A percentile compares a stretch with the other conserved stretches of the same genome.
phyloP scores from a whole-genome alignment of 2,888 invertebrate species.

The Machimus atricapillus region DNA sequence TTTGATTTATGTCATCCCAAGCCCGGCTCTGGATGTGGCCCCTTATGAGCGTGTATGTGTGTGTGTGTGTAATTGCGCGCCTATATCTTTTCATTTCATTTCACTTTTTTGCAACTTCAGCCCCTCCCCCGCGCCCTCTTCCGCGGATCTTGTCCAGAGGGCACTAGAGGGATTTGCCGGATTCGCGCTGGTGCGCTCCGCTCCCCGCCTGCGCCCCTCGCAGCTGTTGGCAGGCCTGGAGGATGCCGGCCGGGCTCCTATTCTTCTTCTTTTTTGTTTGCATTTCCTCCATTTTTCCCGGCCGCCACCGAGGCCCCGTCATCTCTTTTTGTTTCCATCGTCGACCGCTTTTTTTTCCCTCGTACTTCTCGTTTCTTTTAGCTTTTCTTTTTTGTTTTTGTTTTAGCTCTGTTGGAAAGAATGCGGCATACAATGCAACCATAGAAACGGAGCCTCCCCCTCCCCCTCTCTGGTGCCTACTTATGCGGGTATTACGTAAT shows the following conservation, averaged over 20 bases:
- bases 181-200: neutral
- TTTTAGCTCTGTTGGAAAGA: conserved; percentile 27
- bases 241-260: neutral
- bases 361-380: neutral
- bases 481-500: conserved; percentile 42
- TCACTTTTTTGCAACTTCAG: conserved; percentile 37
- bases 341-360: neutral
- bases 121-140: neutral
- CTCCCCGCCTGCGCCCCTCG: neutral
- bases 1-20: conserved; percentile 36
- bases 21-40: neutral
- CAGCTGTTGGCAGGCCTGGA: neutral
- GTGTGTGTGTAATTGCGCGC: neutral
- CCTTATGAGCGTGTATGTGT: neutral
- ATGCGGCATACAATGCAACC: conserved; percentile 41
- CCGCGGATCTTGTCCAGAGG: conserved; percentile 24
- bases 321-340: neutral
- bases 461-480: neutral
- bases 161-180: neutral
- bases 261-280: conserved; percentile 33
- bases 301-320: neutral
- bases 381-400: neutral
- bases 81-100: conserved; percentile 2
- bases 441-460: conserved; percentile 41
- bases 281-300: conserved; percentile 42